Percentiles rank a stretch among this genome's conserved stretches.
phyloP scores from a whole-genome alignment of 2,113 vertebrate species.

The Bos taurus region DNA sequence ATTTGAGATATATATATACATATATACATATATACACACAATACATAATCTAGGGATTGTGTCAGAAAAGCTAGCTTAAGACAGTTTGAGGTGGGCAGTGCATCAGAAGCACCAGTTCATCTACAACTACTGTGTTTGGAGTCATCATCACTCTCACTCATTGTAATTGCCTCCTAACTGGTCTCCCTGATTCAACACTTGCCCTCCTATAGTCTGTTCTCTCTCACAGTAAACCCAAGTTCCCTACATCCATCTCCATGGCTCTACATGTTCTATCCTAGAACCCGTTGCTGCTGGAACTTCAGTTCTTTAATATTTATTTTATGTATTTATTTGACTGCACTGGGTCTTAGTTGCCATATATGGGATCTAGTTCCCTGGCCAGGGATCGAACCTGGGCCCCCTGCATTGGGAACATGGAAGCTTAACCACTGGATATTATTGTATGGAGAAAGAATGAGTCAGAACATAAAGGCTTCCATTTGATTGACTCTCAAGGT shows the following conservation, averaged over 20 bases:
- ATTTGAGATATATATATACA: neutral
- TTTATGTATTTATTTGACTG: neutral
- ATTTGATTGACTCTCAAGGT: neutral
- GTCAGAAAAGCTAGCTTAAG: neutral
- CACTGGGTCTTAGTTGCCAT: neutral
- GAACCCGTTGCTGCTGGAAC: neutral
- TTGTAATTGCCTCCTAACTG: neutral
- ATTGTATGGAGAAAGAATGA: neutral
- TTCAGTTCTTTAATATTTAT: neutral
- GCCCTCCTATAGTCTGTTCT: neutral
- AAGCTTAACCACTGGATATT: neutral
- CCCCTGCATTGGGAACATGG: neutral
- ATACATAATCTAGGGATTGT: neutral
- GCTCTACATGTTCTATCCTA: neutral
- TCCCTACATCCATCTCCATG: neutral
- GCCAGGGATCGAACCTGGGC: neutral
- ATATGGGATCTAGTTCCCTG: neutral
- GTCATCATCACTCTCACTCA: neutral
- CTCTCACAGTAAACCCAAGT: neutral
- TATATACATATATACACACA: neutral
- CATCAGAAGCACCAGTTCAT: neutral
- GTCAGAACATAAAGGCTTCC: neutral
- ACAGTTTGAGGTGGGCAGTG: neutral
- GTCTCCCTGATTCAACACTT: neutral
- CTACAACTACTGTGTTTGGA: neutral